Evolutionary conservation across 2,113 vertebrate genomes (phyloP).

Genomic region (Prunella fulvescens): DNA sequence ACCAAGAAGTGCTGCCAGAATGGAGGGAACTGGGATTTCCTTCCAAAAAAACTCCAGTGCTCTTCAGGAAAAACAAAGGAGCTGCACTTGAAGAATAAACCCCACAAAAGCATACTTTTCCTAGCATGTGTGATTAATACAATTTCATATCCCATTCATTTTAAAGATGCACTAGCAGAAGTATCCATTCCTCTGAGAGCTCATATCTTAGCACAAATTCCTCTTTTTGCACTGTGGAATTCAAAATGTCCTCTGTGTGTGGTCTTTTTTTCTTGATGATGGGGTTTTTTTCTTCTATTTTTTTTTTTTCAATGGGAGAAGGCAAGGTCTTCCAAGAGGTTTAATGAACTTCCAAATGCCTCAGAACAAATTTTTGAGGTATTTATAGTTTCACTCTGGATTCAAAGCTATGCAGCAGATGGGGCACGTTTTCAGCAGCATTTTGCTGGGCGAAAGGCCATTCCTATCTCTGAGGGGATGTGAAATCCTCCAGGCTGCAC

Average conservation of each 20-base stretch:
- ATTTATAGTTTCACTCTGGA: slow-evolving; percentile 38
- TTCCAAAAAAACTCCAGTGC: neutral
- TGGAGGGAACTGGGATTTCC: neutral
- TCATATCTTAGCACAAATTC: neutral
- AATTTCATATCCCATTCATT: slow-evolving; percentile 10
- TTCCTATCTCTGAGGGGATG: slow-evolving; percentile 27
- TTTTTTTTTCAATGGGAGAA: neutral
- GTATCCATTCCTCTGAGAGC: neutral
- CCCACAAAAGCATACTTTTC: neutral
- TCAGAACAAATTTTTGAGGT: slow-evolving; percentile 23
- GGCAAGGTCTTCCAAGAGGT: neutral
- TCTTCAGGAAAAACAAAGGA: neutral
- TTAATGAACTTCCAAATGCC: slow-evolving; percentile 39
- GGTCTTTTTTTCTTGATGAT: neutral
- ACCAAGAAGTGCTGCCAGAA: neutral
- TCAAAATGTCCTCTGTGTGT: neutral
- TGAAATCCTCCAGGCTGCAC: slow-evolving; percentile 21
- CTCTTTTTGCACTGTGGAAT: neutral
- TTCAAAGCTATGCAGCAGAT: slow-evolving; percentile 42
- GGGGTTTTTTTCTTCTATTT: neutral
- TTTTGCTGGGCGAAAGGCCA: slow-evolving; percentile 38
- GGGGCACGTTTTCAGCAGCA: slow-evolving; percentile 35
- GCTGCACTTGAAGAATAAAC: neutral
- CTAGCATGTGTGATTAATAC: slow-evolving; percentile 14
- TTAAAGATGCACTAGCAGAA: neutral